Base-by-base conservation (phyloP, 2,113 vertebrate genomes). In the Oophaga pumilio region DNA sequence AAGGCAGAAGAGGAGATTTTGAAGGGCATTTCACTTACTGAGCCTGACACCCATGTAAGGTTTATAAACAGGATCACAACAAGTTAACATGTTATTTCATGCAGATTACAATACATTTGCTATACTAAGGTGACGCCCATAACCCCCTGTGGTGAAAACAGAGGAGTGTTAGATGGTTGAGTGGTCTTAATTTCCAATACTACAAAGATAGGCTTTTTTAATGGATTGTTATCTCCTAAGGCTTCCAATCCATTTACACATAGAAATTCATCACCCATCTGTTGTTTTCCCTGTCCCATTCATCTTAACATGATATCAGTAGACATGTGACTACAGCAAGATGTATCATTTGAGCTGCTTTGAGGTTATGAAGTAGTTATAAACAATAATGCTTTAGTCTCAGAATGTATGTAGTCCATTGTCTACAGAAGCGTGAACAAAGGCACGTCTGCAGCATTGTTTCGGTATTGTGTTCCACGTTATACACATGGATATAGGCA, bases 281-380 rank as follows among this genome's bases (percentile, higher is more conserved):
- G 87, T 84, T 88, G 80, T 84, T 88, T 88, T 74, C 43, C 71
- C 49, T 43, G 73, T 69, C 73, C 79, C 80, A 88, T 88, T 59
- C 87, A 88, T 88, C 81, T 88, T 88, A 84, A 84, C 69, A 60
- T 87, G 86, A 87, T 88, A 88, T 88, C 87, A 88, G 87, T 28
- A 84, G 80, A 82, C 86, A 82, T 74, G 56, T 76, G 76, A 88
- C 71, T 88, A 57, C 81, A 77, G 60, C n/a, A 84, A 62, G 57
- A 88, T 84, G 71, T 52, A 88, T 76, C 73, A 88, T 76, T 60
- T 76, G 43, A 86, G 84, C 43, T 78, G 74, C 74, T 77, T 66
- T 62, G 73, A 77, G 57, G 73, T 76, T 76, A 85, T 85, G 43
- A 76, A 77, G 57, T n/a, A 66, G 28, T 73, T 50, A 74, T 50